Percentiles rank a stretch among this genome's conserved stretches.
These are phyloP conservation scores for Recurvirostra avosetta DNA, from an alignment of 2,113 vertebrate species.

Conservation along the genomic window DNA sequence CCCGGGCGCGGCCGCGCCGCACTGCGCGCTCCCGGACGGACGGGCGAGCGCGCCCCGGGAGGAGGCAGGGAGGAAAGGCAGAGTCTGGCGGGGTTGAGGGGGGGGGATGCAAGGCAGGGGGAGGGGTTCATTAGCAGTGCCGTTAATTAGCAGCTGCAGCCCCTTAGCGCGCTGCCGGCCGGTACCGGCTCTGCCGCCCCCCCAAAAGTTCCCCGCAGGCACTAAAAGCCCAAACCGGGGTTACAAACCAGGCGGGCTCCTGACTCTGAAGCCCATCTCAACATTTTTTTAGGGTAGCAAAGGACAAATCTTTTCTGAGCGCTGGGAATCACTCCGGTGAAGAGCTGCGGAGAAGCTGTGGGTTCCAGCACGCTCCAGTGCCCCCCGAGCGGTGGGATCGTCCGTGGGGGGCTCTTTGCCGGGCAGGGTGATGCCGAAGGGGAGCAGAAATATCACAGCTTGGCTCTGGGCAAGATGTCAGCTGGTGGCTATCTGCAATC, in stretches of 20 bases:
- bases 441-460: background rate
- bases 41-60: background rate
- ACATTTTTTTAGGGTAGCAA: background rate
- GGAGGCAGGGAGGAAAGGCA: background rate
- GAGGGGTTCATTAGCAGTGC: background rate
- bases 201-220: background rate
- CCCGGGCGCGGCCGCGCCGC: slow-evolving; percentile 26
- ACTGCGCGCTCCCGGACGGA: slow-evolving; percentile 30
- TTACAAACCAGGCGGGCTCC: too few relatives aligned
- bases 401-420: background rate
- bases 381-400: background rate
- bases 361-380: rapidly evolving
- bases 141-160: slow-evolving; percentile 14
- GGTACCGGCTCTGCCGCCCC: background rate
- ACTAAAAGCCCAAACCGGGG: rapidly evolving
- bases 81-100: background rate
- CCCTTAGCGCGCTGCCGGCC: background rate
- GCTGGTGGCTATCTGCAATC: background rate
- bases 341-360: background rate
- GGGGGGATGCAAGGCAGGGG: background rate
- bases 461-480: background rate
- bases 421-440: background rate
- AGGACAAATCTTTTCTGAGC: background rate
- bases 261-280: rapidly evolving
- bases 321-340: rapidly evolving